Evolutionary conservation across 2,113 vertebrate species (phyloP).

Genomic region (Heptranchias perlo): DNA sequence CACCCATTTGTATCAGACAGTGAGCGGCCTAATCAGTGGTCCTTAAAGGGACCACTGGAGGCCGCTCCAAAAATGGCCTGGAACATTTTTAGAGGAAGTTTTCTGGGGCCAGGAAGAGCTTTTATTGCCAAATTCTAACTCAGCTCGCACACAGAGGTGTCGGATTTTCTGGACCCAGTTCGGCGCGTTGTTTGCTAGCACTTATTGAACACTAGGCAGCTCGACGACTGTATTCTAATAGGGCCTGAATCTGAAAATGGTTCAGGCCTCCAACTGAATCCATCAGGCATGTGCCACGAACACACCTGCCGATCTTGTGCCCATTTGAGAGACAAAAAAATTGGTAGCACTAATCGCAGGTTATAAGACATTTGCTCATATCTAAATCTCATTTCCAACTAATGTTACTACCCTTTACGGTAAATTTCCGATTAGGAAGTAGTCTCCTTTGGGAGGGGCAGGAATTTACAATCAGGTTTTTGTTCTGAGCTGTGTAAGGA

Average conservation of each 20-base stretch:
- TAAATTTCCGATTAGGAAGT: background rate
- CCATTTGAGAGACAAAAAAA: background rate
- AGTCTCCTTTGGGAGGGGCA: background rate
- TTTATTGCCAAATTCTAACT: background rate
- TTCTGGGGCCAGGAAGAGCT: background rate
- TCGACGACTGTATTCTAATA: background rate
- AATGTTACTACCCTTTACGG: background rate
- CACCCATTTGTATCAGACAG: too few species aligned
- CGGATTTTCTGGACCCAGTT: background rate
- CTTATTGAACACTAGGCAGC: background rate
- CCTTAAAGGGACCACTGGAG: background rate
- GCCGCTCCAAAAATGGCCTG: background rate
- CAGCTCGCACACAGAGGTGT: background rate
- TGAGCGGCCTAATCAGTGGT: too few species aligned
- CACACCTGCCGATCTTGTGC: background rate
- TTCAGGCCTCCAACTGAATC: background rate
- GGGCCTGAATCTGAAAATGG: background rate
- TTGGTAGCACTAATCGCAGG: background rate
- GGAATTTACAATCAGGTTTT: too few species aligned
- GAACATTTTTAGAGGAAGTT: background rate
- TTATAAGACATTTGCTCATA: too few species aligned
- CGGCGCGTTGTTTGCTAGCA: too few species aligned
- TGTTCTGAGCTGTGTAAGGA: background rate
- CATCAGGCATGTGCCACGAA: background rate
- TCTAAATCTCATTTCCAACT: too few species aligned